These are phyloP conservation scores for Acanthosepion pharaonis DNA, from an alignment of 2,888 invertebrate species.

Conservation along the genomic window DNA sequence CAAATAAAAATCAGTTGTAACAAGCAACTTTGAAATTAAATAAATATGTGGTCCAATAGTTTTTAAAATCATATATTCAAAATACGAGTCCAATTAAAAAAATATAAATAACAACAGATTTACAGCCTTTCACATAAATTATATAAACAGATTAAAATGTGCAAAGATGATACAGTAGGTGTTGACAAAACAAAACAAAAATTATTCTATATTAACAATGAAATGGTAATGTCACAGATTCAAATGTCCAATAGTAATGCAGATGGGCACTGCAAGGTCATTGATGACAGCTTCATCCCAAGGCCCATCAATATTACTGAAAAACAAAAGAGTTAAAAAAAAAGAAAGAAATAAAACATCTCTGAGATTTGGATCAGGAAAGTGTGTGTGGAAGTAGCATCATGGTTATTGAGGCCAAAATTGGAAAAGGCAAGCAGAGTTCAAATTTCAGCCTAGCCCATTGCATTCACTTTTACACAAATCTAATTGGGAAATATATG, in stretches of 20 bases:
- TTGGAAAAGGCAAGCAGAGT: too few species aligned
- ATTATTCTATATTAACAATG: background rate
- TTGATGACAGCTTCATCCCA: constrained; percentile 90
- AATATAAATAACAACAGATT: background rate
- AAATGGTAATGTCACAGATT: background rate
- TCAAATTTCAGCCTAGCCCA: too few species aligned
- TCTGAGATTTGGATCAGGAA: too few species aligned
- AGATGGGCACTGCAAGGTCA: background rate
- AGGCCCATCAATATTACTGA: constrained; percentile 91
- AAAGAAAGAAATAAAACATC: background rate
- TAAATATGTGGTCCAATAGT: background rate
- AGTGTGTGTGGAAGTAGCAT: too few species aligned
- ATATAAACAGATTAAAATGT: background rate
- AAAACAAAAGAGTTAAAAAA: constrained; percentile 51
- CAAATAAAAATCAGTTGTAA: background rate
- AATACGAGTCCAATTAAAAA: background rate
- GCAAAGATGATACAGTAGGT: background rate
- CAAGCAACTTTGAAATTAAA: background rate
- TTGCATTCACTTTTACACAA: too few species aligned
- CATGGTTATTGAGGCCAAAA: too few species aligned
- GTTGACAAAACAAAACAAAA: background rate
- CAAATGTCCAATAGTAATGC: background rate
- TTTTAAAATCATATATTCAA: background rate
- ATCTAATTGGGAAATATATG: too few species aligned
- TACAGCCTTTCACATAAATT: background rate